Evolutionary conservation across 2,888 invertebrate species (phyloP), one percentile per base, ranked within the genome.

Genomic region (Cephus pygmeus): DNA sequence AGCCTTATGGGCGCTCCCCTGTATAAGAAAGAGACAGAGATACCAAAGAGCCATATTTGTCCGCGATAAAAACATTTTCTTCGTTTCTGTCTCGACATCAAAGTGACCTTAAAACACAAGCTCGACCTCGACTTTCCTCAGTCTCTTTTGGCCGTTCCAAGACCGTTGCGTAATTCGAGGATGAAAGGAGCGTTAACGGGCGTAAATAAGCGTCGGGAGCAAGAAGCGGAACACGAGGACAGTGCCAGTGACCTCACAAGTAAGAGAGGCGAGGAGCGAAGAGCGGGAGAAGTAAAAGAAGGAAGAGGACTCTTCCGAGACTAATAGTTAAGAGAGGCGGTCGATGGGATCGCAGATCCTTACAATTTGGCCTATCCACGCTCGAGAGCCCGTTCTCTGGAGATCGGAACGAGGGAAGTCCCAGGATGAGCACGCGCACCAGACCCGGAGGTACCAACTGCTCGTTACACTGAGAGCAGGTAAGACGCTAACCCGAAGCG

Each of bases 171-270:
- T 23, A 34, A 71, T 33, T 12, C 71, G 71, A 34, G 71, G 71
- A 71, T 71, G 71, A 71, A 34, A 31, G 71, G 71, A 31, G 71
- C 71, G 71, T 71, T 34, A 71, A 34, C 71, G 71, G 71, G 12
- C 33, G 71, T 31, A 71, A 71, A 31, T 12, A 30, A 71, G 71
- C 31, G 15, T n/a, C 84, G 88, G 56, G 23, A 83, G 86, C 86
- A 87, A 86, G 86, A 84, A 88, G 86, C 87, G 88, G 87, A 89
- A 88, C 88, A 87, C 78, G 31, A 78, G 76, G 85, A 83, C 87
- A 82, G 83, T 87, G 89, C 83, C 89, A 88, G 83, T 88, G 88
- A 90, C 89, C 89, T 87, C 84, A 75, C 84, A 75, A 75, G 76
- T 33, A 12, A 56, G 34, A 23, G 40, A 36, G 71, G 36, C 33